Evolutionary conservation across 2,888 invertebrate species (phyloP), one percentile per base, ranked within the genome.

Genomic region (Caenorhabditis sulstoni): DNA sequence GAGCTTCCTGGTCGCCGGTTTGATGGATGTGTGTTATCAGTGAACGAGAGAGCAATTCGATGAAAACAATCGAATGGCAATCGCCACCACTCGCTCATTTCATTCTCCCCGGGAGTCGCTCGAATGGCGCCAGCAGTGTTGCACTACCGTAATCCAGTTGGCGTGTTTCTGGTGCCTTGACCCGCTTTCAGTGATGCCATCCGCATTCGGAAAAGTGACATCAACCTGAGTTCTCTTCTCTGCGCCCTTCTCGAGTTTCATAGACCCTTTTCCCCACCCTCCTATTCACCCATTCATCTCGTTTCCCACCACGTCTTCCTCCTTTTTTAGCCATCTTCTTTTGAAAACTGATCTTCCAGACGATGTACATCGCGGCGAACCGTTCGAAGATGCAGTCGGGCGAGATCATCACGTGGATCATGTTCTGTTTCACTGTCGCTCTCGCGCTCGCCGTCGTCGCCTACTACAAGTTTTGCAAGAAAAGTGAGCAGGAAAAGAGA

Each of bases 381-480:
- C 47, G 66, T 39, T 37, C 58, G 12, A 68, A 76, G 52, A 75
- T 80, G 75, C 80, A 80, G 37, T 29, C 70, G 0, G 80, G 80
- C 20, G 80, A 80, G 35, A 50, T 80, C 18, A 18, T 76, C 29
- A 80, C 80, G 7, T 80, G 75, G 75, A 71, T 75, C 35, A 71
- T 80, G 75, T 80, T 80, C 57, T 53, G 59, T 39, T 80, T 80
- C 59, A 76, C 80, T 2, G 75, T 80, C 8, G 66, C 66, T 9
- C 39, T 80, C 16, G 73, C 80, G 9, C 49, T 76, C 3, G 55
- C 71, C 3, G 80, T 80, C 12, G 75, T 80, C 18, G 75, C 66
- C 20, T 80, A 80, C 61, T 80, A 80, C 45, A 80, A 80, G 66
- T 75, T 80, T 45, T 76, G 75, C 66, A 76, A 76, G 47, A 75